Conservation (phyloP, 2,113 vertebrate species). For the Sinocyclocheilus grahami region DNA sequence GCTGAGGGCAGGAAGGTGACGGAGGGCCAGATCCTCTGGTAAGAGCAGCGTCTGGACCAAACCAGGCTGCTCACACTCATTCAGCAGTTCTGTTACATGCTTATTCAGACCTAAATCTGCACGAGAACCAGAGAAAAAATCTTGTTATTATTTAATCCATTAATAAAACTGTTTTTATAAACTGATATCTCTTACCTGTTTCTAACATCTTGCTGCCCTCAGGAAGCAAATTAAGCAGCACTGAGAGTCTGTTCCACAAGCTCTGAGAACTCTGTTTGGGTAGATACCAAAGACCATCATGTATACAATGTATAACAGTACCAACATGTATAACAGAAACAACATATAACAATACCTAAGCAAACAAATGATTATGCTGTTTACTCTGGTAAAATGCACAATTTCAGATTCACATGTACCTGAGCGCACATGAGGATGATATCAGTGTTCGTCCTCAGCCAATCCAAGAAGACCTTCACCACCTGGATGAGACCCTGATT, state of each 20-base stretch:
- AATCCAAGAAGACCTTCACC: constrained; percentile 95
- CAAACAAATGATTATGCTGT: neutral
- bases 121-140: neutral
- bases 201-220: constrained; percentile 88
- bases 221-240: constrained; percentile 93
- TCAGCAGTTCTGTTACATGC: constrained; percentile 81
- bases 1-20: constrained; percentile 86
- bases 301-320: no score
- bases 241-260: constrained; percentile 95
- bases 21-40: constrained; percentile 89
- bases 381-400: neutral
- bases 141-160: no score
- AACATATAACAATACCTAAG: no score
- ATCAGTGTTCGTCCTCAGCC: constrained; percentile 93
- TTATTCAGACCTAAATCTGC: constrained; percentile 81
- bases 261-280: constrained; percentile 90
- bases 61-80: constrained; percentile 82
- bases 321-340: no score
- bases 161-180: neutral
- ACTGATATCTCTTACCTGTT: constrained; percentile 77
- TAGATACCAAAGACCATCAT: neutral
- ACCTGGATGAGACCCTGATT: constrained; percentile 90
- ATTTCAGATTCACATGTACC: constrained; percentile 70
- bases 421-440: constrained; percentile 96
- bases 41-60: constrained; percentile 82